Evolutionary conservation across 2,113 vertebrate species (phyloP).

Genomic region (Epinephelus cyanopodus): DNA sequence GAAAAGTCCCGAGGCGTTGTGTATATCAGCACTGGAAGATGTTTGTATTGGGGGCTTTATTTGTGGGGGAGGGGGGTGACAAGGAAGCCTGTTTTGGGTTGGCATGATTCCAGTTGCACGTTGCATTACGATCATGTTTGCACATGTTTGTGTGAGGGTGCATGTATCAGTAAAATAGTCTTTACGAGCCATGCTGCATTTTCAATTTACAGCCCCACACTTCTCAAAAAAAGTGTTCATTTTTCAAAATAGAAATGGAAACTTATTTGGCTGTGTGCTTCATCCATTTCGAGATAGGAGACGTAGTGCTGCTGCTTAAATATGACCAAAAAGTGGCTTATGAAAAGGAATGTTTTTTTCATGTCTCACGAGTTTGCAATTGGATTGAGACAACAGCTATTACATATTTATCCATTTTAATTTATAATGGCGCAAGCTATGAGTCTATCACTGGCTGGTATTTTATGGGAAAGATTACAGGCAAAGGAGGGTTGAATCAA

Average conservation of each 20-base stretch:
- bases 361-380: slow-evolving; percentile 42
- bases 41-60: slow-evolving; percentile 57
- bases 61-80: background rate
- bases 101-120: slow-evolving; percentile 23
- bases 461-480: slow-evolving; percentile 72
- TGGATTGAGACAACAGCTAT: slow-evolving; percentile 66
- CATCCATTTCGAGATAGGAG: background rate
- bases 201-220: background rate
- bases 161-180: slow-evolving; percentile 16
- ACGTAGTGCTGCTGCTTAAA: slow-evolving; percentile 23
- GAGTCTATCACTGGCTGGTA: slow-evolving; percentile 57
- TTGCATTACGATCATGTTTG: slow-evolving; percentile 38
- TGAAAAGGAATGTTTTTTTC: background rate
- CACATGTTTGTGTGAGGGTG: slow-evolving; percentile 25
- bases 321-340: slow-evolving; percentile 11
- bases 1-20: slow-evolving; percentile 58
- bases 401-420: slow-evolving; percentile 75
- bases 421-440: slow-evolving; percentile 60
- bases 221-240: background rate
- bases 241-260: slow-evolving; percentile 29
- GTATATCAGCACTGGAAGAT: slow-evolving; percentile 44
- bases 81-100: slow-evolving; percentile 8
- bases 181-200: slow-evolving; percentile 10
- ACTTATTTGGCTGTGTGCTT: slow-evolving; percentile 11
- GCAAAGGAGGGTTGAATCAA: slow-evolving; percentile 75